Base-by-base conservation (phyloP, 2,113 vertebrate genomes). In the Oncorhynchus kisutch region DNA sequence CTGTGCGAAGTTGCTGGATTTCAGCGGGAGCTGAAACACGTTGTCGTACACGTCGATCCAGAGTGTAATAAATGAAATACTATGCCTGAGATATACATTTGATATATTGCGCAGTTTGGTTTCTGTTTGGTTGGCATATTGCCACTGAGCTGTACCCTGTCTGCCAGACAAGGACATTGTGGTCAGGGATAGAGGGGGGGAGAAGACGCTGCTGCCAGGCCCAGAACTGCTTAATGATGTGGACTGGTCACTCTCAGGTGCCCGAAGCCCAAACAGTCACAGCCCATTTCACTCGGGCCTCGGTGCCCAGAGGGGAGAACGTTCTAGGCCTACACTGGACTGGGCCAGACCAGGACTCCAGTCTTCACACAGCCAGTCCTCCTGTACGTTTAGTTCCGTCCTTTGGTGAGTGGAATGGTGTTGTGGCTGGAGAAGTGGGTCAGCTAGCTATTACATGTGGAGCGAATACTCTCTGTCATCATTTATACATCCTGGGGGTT, bases 351-450 rank as follows among this genome's bases (percentile, higher is more conserved):
- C 3, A 2, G 67, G 74, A 20, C 71, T 2, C 34, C 6, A 5
- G 16, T 31, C 48, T 31, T 20, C 81, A 18, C 4, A 68, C 70
- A 54, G 0, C 31, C 45, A 7, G 75, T 84, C 54, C 67, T 12
- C 31, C 54, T 54, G 57, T 49, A 78, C 48, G 76, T 67, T 71
- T 71, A 31, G 73, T 39, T 24, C 25, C 22, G 14, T 18, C 34
- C 70, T 64, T 73, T 22, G 48, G 71, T 71, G 62, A 82, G 75
- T 83, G 22, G 71, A 71, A 85, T 81, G 54, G 75, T 77, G 66
- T 72, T 77, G 48, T 70, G 78, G 34, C 62, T 57, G 66, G 27
- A 82, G 72, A 85, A 85, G 59, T 82, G 72, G 78, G 81, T 83
- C 81, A 74, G 79, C 69, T 75, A 20, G 13, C 16, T 18, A 18